A percentile compares a stretch with the other conserved stretches of the same genome.
Conservation (phyloP, 2,113 vertebrate genomes). For the mouse (Mus musculus) region GRCm39 chr6:121433501-121434000, state of each 20-base stretch:
- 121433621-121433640: background rate
- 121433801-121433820: background rate
- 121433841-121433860: background rate
- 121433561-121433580: background rate
- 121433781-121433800: constrained; percentile 6
- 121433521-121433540: background rate
- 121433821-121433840: background rate
- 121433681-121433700: background rate
- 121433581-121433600: background rate
- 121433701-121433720: background rate
- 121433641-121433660: background rate
- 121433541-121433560: background rate
- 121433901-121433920: background rate
- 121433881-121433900: background rate
- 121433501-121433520: background rate
- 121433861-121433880: background rate
- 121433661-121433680: background rate
- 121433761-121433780: constrained; percentile 24
- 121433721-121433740: background rate
- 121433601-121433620: background rate
- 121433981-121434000: background rate
- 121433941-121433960: background rate
- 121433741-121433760: background rate
- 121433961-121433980: background rate
- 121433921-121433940: background rate